Evolutionary conservation across 2,888 invertebrate species (phyloP).

Genomic region (Amphipyra berbera): DNA sequence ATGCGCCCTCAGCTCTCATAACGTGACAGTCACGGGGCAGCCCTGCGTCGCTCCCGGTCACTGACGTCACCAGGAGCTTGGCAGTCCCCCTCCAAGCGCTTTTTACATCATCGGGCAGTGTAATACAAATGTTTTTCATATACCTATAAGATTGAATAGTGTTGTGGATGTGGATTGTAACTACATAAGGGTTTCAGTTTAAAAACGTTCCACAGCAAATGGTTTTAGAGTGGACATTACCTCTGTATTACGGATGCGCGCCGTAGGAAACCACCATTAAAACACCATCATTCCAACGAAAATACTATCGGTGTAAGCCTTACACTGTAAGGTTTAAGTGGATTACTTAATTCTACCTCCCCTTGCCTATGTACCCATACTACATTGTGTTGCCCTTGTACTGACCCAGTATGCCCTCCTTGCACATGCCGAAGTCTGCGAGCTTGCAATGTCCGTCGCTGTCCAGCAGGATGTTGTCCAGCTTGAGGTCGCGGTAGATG

Average conservation of each 20-base stretch:
- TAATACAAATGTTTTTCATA: neutral
- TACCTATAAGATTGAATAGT: too few relatives aligned
- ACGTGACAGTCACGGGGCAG: conserved; percentile 59
- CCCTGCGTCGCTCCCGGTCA: conserved; percentile 40
- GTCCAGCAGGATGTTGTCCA: conserved; percentile 99
- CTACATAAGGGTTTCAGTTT: too few relatives aligned
- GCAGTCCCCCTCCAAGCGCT: conserved; percentile 57
- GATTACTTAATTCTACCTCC: too few relatives aligned
- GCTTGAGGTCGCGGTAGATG: conserved; percentile 99
- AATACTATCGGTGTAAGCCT: too few relatives aligned
- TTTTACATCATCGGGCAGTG: conserved; percentile 43
- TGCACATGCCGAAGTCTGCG: conserved; percentile 99
- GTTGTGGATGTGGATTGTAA: too few relatives aligned
- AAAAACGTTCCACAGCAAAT: too few relatives aligned
- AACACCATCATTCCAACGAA: too few relatives aligned
- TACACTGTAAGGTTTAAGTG: too few relatives aligned
- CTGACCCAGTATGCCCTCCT: conserved; percentile 94
- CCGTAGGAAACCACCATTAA: too few relatives aligned
- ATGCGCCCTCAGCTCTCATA: conserved; percentile 61
- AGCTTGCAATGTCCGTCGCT: conserved; percentile 98
- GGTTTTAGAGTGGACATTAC: too few relatives aligned
- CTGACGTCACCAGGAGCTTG: conserved; percentile 1
- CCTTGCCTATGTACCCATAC: too few relatives aligned
- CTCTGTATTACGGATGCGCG: too few relatives aligned
- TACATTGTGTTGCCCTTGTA: conserved; percentile 2